Evolutionary conservation across 2,888 invertebrate species (phyloP), one percentile per base, ranked within the genome.

Genomic region (Caenorhabditis sp.): DNA sequence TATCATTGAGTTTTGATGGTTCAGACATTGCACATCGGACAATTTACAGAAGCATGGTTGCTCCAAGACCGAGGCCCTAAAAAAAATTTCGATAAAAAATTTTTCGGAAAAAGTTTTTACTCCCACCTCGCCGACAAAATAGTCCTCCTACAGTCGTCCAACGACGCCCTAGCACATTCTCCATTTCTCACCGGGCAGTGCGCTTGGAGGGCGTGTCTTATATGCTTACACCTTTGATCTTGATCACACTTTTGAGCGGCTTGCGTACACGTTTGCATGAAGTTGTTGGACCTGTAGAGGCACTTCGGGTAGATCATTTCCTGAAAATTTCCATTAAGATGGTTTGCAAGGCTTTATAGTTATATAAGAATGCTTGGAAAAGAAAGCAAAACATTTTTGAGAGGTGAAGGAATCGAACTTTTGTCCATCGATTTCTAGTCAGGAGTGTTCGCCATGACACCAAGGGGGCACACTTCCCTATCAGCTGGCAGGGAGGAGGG

Each of bases 271-370:
- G 87, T 86, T 63, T 68, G 73, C 54, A 73, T 61, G 68, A 68
- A 79, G 6, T 69, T 69, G 12, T 51, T 54, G 2, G 85, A 84
- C 16, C 77, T 79, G 82, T 90, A 90, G 14, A 90, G 83, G 64
- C 90, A 90, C 56, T 85, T 75, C 10, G 90, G 90, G 72, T 89
- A 90, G 85, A 90, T 86, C 74, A 88, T 85, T 75, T 89, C 88
- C 90, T 90, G 85, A 26, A 89, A 86, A 31, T 8, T 5, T 7
- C n/a, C 47, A 47, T 64, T 64, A 10, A 10, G 6, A 31, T 12
- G 16, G 31, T 26, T 14, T 4, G 56, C 12, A 54, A 24, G 0
- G n/a, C 22, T 10, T 26, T 14, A 19, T 0, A 54, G 26, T 24
- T 1, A 24, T 16, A 2, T 1, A 7, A 19, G 19, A 59, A 31